These are phyloP conservation scores for Ophonus ardosiacus DNA, from an alignment of 2,888 invertebrate species.

Conservation along the genomic window DNA sequence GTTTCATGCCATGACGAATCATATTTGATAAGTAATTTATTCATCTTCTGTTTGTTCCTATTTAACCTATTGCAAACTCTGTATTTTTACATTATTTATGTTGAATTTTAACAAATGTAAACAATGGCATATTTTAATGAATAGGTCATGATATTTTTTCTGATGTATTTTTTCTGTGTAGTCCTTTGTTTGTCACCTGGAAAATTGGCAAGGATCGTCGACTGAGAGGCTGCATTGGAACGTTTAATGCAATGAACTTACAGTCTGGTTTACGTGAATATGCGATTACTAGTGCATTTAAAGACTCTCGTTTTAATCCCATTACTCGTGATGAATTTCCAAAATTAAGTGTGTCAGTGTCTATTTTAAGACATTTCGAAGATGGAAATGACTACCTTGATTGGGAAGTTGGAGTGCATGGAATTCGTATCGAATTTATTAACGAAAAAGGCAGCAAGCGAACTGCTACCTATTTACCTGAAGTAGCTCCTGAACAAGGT, in stretches of 20 bases:
- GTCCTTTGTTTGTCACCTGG: conserved; percentile 99
- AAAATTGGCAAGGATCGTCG: conserved; percentile 97
- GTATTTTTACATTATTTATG: neutral
- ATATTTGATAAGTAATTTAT: conserved; percentile 4
- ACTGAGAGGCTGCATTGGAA: conserved; percentile 98
- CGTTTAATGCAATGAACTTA: conserved; percentile 97
- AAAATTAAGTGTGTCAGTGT: conserved; percentile 95
- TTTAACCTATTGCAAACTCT: conserved; percentile 13
- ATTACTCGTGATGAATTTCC: conserved; percentile 96
- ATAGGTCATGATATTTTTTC: neutral
- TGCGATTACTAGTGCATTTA: conserved; percentile 97
- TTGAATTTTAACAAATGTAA: conserved; percentile 16
- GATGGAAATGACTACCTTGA: conserved; percentile 96
- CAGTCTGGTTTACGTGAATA: conserved; percentile 97
- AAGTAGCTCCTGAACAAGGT: conserved; percentile 99
- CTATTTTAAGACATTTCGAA: conserved; percentile 97
- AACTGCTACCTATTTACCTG: conserved; percentile 98
- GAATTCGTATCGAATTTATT: conserved; percentile 97
- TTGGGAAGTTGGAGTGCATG: conserved; percentile 98
- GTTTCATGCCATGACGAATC: conserved; percentile 31
- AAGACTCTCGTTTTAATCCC: conserved; percentile 97
- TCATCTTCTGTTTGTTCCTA: conserved; percentile 3
- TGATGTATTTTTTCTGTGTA: conserved; percentile 75
- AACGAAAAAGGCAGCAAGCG: conserved; percentile 95
- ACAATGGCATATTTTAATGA: conserved; percentile 12